phyloP scores from a whole-genome alignment of 2,888 invertebrate species.

The Nasonia oneida region DNA sequence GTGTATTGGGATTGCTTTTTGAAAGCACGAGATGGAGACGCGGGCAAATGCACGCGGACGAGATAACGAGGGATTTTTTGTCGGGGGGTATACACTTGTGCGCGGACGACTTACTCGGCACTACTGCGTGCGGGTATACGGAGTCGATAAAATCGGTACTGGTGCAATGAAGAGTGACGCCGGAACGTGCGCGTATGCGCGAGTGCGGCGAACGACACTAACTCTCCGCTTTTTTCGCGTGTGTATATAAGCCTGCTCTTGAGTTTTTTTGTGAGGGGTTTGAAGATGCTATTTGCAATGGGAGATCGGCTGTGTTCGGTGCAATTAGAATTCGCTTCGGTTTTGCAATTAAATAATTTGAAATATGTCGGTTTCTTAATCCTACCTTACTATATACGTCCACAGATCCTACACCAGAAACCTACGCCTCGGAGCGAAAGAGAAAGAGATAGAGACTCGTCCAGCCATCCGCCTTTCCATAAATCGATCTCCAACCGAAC shows the following conservation, averaged over 20 bases:
- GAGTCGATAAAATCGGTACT: constrained; percentile 47
- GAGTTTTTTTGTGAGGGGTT: neutral
- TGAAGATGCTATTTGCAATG: constrained; percentile 25
- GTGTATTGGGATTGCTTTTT: neutral
- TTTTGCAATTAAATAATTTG: no score
- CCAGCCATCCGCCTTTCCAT: neutral
- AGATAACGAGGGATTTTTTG: constrained; percentile 26
- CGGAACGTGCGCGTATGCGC: neutral
- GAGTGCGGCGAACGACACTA: constrained; percentile 15
- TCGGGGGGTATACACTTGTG: neutral
- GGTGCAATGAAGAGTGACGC: constrained; percentile 8
- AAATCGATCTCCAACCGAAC: neutral
- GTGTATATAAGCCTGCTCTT: neutral
- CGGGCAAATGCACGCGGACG: neutral
- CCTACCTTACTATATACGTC: neutral
- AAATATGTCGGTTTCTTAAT: neutral
- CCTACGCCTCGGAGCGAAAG: neutral
- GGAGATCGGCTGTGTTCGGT: no score
- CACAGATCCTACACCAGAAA: neutral
- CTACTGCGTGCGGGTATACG: neutral
- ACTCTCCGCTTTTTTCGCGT: constrained; percentile 35
- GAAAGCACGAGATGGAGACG: constrained; percentile 6
- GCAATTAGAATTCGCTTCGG: no score
- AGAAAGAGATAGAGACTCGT: neutral
- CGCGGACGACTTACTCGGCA: neutral